Base-by-base conservation (phyloP, 2,797 vertebrate genomes). In the Pelochelys cantorii region DNA sequence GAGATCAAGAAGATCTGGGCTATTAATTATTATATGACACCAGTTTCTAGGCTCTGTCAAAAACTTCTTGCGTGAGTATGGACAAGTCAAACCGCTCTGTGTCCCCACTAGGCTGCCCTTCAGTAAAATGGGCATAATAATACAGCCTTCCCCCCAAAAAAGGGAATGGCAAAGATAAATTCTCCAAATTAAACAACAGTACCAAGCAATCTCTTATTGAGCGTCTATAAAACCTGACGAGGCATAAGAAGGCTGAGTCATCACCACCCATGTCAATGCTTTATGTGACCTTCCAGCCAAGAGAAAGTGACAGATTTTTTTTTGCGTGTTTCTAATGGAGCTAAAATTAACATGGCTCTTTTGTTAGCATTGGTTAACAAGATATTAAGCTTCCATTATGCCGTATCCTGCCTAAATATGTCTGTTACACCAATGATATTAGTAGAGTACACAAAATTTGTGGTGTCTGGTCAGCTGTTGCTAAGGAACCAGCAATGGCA, bases 321-420 rank as follows among this genome's bases (percentile, higher is more conserved):
- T 96, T 94, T 93, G 68, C 93, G 82, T 92, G 92, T 93, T 96
- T 95, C 93, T 96, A 93, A 93, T 90, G 94, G 93, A 96, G 71
- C 90, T 79, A 93, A 96, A 96, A 96, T 92, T 93, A 97, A 78
- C 37, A 59, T 7, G 80, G 83, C 81, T 89, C 75, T 27, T 96
- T 94, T 85, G 86, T 90, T 96, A 95, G 52, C 83, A 78, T 88
- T 77, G 83, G 81, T 93, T 96, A 95, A 97, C 88, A 93, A 91
- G 90, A 93, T 87, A 86, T 93, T 95, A 96, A 96, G 95, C 86
- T 95, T 96, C 87, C 90, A 95, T 96, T 96, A 95, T 89, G 89
- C 89, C 88, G 92, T 94, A 83, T 88, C 92, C 94, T 90, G 81
- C 85, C 1, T 81, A 96, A 96, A 95, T 91, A 87, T 94, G 95